Evolutionary conservation across 2,113 vertebrate species (phyloP), one percentile per base, ranked within the genome.

Genomic region (Oriolus oriolus): DNA sequence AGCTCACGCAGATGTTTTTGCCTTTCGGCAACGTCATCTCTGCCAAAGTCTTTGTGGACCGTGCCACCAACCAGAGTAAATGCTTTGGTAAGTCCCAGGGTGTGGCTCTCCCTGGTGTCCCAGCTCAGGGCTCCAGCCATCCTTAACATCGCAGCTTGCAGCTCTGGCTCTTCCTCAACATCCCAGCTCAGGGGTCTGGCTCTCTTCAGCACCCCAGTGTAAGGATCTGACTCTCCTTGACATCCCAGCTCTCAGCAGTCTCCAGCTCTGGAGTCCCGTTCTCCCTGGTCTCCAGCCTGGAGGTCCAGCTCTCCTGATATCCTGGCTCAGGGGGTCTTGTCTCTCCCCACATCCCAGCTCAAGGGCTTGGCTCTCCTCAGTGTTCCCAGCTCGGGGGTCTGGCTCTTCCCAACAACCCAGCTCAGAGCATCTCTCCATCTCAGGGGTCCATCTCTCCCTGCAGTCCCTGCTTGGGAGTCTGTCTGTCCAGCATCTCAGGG

Each of bases 41-140:
- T 95, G 99, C 99, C 98, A 99, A 99, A 99, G 99, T 99, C 93
- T 99, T 99, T 96, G 99, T 99, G 98, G 99, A 99, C 97, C 98
- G 99, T 96, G 99, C 99, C 93, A 99, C 99, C 97, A 99, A 99
- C 98, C 99, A 99, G 98, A 99, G 99, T 98, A 99, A 99, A 98
- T 99, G 99, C 98, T 99, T 99, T 45, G 99, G 99, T 99, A 95
- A 99, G 99, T 98, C 56, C 35, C 0, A 0, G 19, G 11, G 19
- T 9, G 37, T 6, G 15, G 47, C 44, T 82, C 37, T 68, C 59
- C 35, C 41, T 8, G 11, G 6, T 11, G 19, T 20, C 31, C 49
- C 42, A 27, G n/a, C 20, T 26, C 19, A 2, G 44, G 4, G 14
- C 2, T 76, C 42, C 7, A 33, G 33, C 20, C 33, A 14, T 21